A percentile compares a stretch with the other conserved stretches of the same genome.
These are phyloP conservation scores for Helleia helle DNA, from an alignment of 2,888 invertebrate genomes.

Conservation along the genomic window DNA sequence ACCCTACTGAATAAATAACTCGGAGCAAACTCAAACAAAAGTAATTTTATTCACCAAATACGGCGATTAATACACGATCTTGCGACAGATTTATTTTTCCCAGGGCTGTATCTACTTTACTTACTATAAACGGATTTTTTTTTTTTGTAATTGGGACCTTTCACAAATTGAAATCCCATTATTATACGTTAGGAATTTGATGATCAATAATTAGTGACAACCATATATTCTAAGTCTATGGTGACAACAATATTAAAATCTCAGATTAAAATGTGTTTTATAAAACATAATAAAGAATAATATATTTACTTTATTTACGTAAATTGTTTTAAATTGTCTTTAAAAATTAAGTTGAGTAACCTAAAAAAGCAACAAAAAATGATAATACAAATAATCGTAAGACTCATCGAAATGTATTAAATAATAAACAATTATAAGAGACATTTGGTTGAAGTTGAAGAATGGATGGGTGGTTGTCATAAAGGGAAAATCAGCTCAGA, in stretches of 20 bases:
- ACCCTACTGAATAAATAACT: conserved; percentile 66
- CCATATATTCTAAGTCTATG: too few species aligned
- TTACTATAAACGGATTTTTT: too few species aligned
- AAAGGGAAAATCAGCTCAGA: conserved; percentile 53
- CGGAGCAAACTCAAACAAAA: conserved; percentile 67
- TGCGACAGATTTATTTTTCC: conserved; percentile 55
- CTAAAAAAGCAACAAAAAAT: background rate
- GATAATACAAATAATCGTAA: background rate
- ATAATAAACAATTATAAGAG: conserved; percentile 5
- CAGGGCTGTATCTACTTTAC: conserved; percentile 12
- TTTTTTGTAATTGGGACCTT: too few species aligned
- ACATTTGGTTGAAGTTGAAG: conserved; percentile 20
- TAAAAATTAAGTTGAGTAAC: too few species aligned
- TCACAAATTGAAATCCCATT: background rate
- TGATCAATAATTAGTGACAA: too few species aligned
- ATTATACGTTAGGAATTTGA: too few species aligned
- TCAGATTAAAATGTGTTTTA: too few species aligned
- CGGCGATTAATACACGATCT: conserved; percentile 67
- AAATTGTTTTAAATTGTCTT: too few species aligned
- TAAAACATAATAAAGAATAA: too few species aligned
- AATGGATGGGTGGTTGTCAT: conserved; percentile 34
- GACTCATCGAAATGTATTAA: background rate
- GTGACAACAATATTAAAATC: too few species aligned
- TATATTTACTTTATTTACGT: too few species aligned
- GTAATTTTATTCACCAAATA: conserved; percentile 72